Percentiles rank a stretch among this genome's conserved stretches.
Conservation (phyloP, 2,797 vertebrate species). For the Clarias platycephalus region DNA sequence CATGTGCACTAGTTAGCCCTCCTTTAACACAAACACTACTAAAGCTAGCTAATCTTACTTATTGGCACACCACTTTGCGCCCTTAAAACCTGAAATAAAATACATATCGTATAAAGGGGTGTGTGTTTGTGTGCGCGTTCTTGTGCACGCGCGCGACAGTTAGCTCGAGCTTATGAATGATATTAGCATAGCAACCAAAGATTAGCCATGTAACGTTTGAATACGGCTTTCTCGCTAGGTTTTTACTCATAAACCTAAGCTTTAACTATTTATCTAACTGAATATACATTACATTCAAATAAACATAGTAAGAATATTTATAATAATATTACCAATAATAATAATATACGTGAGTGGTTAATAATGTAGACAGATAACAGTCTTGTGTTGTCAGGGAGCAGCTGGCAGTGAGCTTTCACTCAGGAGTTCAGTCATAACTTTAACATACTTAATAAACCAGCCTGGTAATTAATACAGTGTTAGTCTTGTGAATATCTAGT, state of each 20-base stretch:
- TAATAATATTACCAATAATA: no score
- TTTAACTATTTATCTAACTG: neutral
- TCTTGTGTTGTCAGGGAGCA: conserved; percentile 30
- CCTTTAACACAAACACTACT: neutral
- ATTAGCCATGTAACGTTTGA: neutral
- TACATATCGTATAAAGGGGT: neutral
- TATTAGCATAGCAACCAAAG: conserved; percentile 2
- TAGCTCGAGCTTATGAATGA: neutral
- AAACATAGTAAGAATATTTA: neutral
- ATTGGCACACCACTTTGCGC: neutral
- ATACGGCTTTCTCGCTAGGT: neutral
- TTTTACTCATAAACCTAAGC: neutral
- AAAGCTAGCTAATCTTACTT: neutral
- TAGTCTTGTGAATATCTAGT: neutral
- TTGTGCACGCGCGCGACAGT: neutral
- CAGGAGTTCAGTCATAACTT: neutral
- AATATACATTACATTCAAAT: no score
- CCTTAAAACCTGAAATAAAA: neutral
- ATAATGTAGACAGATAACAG: conserved; percentile 18
- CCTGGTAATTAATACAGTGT: neutral
- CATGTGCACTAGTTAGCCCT: neutral
- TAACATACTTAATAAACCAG: neutral
- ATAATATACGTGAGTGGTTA: neutral
- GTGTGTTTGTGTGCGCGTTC: no score
- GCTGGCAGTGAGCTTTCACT: conserved; percentile 42